Evolutionary conservation across 2,888 invertebrate genomes (phyloP), one percentile per base, ranked within the genome.

Genomic region (Agrotis exclamationis): DNA sequence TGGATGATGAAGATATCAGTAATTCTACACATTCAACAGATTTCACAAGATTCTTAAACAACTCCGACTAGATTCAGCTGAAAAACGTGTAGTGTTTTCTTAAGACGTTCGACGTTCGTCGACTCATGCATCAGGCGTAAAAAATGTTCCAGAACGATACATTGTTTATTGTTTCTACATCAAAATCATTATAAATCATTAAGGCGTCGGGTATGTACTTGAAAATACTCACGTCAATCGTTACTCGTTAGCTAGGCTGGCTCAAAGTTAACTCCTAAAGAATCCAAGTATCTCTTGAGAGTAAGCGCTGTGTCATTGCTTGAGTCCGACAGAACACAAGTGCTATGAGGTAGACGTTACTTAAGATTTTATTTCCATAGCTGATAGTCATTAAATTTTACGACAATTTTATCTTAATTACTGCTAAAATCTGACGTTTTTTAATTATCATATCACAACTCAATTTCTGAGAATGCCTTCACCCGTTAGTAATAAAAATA

Each of bases 241-340:
- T 91, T 88, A 92, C 94, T 95, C 95, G 94, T 95, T 95, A 95
- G 93, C 89, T 89, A 88, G 89, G 84, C 86, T 84, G 89, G 85
- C 89, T 91, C 88, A 87, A 88, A 93, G 92, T 92, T 91, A 92
- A 92, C 92, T 91, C 91, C 89, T 91, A 93, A 93, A 95, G 94
- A 95, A 93, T 92, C 91, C 89, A 93, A 95, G 95, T 93, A 95
- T 94, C 95, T 93, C 94, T 95, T 92, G 88, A 93, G 87, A 92
- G 90, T 93, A 91, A 93, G 88, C 90, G 96, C 95, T 94, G 93
- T 93, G 95, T 96, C 96, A 96, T 94, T 93, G 93, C 91, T 90
- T 89, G 87, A 85, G 79, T 87, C 86, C 86, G 88, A 85, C 85
- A 80, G 92, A 90, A 93, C 90, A 93, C 88, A 91, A 85, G 80